phyloP scores from a whole-genome alignment of 2,113 vertebrate species.

The Apus apus region DNA sequence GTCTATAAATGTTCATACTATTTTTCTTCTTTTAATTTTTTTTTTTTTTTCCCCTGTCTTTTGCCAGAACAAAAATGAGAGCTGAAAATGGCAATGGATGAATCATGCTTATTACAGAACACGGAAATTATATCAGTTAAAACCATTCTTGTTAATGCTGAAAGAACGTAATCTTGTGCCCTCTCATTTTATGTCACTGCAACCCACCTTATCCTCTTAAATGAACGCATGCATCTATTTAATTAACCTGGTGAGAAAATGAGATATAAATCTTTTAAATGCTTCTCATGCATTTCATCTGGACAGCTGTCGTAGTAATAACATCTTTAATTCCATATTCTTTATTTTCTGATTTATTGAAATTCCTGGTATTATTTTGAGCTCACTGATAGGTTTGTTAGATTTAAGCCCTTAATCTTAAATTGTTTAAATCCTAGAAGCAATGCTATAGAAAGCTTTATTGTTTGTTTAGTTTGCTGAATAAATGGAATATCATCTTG shows the following conservation, averaged over 20 bases:
- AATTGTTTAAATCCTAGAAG: slow-evolving; percentile 55
- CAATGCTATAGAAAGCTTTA: background rate
- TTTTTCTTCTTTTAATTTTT: background rate
- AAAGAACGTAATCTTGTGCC: slow-evolving; percentile 31
- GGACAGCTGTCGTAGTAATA: slow-evolving; percentile 54
- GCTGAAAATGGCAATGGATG: slow-evolving; percentile 64
- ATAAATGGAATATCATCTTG: slow-evolving; percentile 41
- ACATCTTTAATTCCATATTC: slow-evolving; percentile 55
- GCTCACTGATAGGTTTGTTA: slow-evolving; percentile 35
- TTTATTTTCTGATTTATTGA: slow-evolving; percentile 64
- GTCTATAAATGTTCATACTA: slow-evolving; percentile 35
- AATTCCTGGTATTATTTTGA: slow-evolving; percentile 66
- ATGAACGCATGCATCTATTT: slow-evolving; percentile 53
- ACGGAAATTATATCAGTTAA: slow-evolving; percentile 38
- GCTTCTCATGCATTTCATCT: slow-evolving; percentile 62
- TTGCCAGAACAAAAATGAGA: slow-evolving; percentile 33
- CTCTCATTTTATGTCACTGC: slow-evolving; percentile 50
- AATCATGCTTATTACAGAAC: slow-evolving; percentile 56
- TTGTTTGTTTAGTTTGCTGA: slow-evolving; percentile 11
- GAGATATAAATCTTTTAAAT: slow-evolving; percentile 60
- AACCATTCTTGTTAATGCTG: slow-evolving; percentile 21
- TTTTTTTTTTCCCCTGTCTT: background rate
- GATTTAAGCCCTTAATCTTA: slow-evolving; percentile 58
- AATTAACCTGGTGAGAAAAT: slow-evolving; percentile 60
- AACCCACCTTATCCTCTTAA: slow-evolving; percentile 47